A percentile compares a stretch with the other conserved stretches of the same genome.
Conservation (phyloP, 2,797 vertebrate genomes). For the Coccyzus lansbergi region DNA sequence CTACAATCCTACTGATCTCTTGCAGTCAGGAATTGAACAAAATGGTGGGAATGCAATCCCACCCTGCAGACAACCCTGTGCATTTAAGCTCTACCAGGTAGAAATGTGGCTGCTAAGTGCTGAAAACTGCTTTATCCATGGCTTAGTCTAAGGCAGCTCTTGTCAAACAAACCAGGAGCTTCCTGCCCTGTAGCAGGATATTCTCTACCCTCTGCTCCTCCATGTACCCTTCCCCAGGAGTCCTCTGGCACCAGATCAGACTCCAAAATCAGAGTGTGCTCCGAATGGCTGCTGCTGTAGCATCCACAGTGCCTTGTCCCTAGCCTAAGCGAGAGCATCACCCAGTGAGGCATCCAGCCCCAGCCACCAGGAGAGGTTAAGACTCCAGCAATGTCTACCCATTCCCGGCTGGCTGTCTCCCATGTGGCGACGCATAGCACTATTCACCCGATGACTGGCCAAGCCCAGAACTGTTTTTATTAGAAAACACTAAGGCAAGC, state of each 20-base stretch:
- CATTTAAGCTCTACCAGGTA: neutral
- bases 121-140: neutral
- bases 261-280: neutral
- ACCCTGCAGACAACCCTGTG: neutral
- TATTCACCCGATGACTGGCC: conserved; percentile 59
- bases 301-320: neutral
- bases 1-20: neutral
- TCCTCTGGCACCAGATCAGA: neutral
- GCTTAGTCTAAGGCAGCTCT: neutral
- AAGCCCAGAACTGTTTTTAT: conserved; percentile 62
- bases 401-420: conserved; percentile 48
- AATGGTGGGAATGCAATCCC: neutral
- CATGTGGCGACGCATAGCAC: conserved; percentile 41
- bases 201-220: neutral
- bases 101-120: neutral
- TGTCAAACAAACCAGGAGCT: neutral
- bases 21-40: neutral
- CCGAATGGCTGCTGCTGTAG: neutral
- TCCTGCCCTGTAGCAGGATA: neutral
- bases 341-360: neutral
- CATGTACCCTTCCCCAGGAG: neutral
- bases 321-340: neutral
- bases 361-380: neutral
- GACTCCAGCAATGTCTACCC: neutral
- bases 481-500: conserved; percentile 69